Percentiles rank a stretch among this genome's conserved stretches.
phyloP scores from a whole-genome alignment of 1,140 invertebrate species.

The Telenomus remus region DNA sequence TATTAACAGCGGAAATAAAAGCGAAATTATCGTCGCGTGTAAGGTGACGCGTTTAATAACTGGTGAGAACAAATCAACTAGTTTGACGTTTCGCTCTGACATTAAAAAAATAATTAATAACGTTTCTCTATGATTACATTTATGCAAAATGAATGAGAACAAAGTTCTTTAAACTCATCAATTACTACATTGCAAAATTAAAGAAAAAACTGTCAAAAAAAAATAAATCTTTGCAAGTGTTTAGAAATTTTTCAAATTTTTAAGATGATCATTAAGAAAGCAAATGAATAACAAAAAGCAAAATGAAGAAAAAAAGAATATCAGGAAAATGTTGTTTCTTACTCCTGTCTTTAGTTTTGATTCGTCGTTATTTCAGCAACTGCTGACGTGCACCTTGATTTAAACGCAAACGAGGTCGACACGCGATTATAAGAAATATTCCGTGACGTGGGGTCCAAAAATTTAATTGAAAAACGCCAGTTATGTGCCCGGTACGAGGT shows the following conservation, averaged over 20 bases:
- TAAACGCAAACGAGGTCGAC: constrained; percentile 32
- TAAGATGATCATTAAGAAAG: too few relatives aligned
- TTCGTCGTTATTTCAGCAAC: constrained; percentile 26
- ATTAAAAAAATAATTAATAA: background rate
- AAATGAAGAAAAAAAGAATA: too few relatives aligned
- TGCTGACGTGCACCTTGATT: constrained; percentile 40
- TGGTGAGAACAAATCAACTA: constrained; percentile 28
- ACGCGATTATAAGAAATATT: constrained; percentile 33
- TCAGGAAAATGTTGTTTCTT: background rate
- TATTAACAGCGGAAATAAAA: constrained; percentile 45
- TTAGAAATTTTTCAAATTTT: too few relatives aligned
- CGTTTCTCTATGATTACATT: too few relatives aligned
- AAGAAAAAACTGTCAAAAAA: too few relatives aligned
- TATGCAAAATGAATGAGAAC: too few relatives aligned
- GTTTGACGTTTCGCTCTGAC: constrained; percentile 8
- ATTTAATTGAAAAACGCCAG: constrained; percentile 39
- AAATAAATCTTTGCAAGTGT: too few relatives aligned
- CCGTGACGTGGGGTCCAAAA: constrained; percentile 30
- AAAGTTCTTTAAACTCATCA: too few relatives aligned
- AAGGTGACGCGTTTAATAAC: constrained; percentile 39
- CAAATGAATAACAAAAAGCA: too few relatives aligned
- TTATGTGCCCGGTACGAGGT: constrained; percentile 24
- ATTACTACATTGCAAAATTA: too few relatives aligned
- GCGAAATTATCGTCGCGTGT: constrained; percentile 39
- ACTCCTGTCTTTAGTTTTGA: constrained; percentile 8